These are phyloP conservation scores for Dipodomys merriami DNA, from an alignment of 2,113 vertebrate genomes.

Conservation along the genomic window DNA sequence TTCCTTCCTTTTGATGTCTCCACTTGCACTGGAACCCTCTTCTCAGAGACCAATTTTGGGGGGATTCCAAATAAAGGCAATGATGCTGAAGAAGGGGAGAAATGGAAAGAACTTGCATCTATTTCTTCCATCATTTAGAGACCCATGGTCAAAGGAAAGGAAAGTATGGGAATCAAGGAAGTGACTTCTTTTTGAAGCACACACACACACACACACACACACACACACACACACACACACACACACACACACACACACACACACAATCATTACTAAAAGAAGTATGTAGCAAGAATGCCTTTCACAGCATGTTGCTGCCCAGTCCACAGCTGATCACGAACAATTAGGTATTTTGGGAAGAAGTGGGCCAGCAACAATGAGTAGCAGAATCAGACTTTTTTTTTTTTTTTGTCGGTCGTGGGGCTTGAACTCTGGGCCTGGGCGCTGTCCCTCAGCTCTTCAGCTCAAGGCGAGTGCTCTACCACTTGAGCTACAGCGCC, in stretches of 20 bases:
- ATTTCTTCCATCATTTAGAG: not conserved
- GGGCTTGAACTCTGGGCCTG: too few species aligned
- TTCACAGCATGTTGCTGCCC: not conserved
- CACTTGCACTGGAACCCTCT: not conserved
- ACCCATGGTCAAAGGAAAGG: not conserved
- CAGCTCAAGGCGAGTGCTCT: too few species aligned
- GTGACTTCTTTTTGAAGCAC: not conserved
- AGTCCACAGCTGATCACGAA: not conserved
- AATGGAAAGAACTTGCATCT: not conserved
- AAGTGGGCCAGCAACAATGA: too few species aligned
- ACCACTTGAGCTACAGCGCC: too few species aligned
- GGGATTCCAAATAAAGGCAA: not conserved
- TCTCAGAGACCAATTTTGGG: too few species aligned
- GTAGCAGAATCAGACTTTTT: too few species aligned
- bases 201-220: too few species aligned
- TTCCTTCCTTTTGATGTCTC: too few species aligned
- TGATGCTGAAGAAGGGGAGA: not conserved
- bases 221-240: not conserved
- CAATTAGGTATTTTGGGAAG: too few species aligned
- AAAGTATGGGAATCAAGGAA: too few species aligned
- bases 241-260: not conserved
- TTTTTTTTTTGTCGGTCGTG: too few species aligned
- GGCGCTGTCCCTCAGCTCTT: too few species aligned
- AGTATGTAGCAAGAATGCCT: not conserved
- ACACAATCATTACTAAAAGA: constrained; percentile 22